Evolutionary conservation across 1,140 invertebrate genomes (phyloP).

Genomic region (Psix sp.): DNA sequence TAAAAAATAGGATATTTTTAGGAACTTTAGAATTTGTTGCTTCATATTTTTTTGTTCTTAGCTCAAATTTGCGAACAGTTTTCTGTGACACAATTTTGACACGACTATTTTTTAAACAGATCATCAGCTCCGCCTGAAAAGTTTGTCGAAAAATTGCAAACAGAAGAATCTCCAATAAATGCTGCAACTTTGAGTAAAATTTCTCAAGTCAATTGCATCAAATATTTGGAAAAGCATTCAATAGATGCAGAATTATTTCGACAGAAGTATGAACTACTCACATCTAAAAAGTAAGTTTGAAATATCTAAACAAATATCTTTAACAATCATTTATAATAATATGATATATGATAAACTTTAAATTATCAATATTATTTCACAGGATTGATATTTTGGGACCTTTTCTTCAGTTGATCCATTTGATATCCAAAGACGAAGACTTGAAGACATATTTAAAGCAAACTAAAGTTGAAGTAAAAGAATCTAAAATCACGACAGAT

Average conservation of each 20-base stretch:
- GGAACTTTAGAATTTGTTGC: no score
- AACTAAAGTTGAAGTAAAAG: constrained; percentile 51
- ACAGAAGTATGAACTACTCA: constrained; percentile 77
- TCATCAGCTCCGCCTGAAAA: constrained; percentile 74
- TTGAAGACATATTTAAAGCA: constrained; percentile 74
- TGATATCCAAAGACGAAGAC: constrained; percentile 75
- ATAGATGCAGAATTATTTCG: constrained; percentile 73
- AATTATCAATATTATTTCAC: constrained; percentile 52
- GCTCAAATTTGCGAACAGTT: no score
- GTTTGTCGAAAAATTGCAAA: constrained; percentile 76
- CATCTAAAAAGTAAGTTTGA: constrained; percentile 77
- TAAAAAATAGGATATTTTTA: no score
- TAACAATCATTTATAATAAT: no score
- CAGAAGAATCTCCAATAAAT: constrained; percentile 62
- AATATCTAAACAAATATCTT: no score
- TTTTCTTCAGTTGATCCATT: constrained; percentile 76
- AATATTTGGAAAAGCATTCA: constrained; percentile 72
- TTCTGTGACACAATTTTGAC: no score
- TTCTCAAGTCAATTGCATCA: constrained; percentile 71
- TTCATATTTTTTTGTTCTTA: no score
- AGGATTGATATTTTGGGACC: constrained; percentile 76
- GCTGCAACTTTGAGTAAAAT: constrained; percentile 62
- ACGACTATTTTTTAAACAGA: constrained; percentile 57
- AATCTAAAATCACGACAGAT: constrained; percentile 73
- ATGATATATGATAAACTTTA: constrained; percentile 12